Evolutionary conservation across 2,888 invertebrate species (phyloP), one percentile per base, ranked within the genome.

Genomic region (Resseliella maxima): DNA sequence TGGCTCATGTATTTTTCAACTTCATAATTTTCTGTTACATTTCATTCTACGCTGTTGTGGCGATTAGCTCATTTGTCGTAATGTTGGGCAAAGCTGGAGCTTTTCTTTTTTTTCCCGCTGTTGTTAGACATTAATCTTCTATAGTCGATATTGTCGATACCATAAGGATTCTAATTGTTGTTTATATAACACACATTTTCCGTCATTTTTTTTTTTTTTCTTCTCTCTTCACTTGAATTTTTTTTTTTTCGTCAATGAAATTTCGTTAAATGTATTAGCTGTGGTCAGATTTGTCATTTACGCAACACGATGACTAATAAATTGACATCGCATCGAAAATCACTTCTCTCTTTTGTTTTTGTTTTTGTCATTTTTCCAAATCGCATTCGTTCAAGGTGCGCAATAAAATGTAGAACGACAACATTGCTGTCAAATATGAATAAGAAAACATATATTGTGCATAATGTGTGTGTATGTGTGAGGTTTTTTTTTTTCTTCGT

Each of bases 121-220:
- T 41, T 41, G 41, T 41, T 50, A 72, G 27, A 35, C 31, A 72
- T 72, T 31, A 8, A 72, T 15, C n/a, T 59, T 59, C 2, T 59
- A 12, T 24, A n/a, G 59, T 59, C 59, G 27, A 24, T 59, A 59
- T n/a, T 59, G 59, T 59, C 59, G 59, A 15, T 24, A 59, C 2
- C 72, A 72, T 72, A 72, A 72, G 72, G 72, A 72, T 72, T 72
- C 72, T 31, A 72, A 72, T 72, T 72, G 72, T 35, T 27, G 31
- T 72, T 72, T 72, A 72, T n/a, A 35, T 72, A 72, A 72, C 24
- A 24, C 5, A 18, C 50, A 24, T 24, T 59, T 50, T 50, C 8
- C 1, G n/a, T n/a, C n/a, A n/a, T n/a, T n/a, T n/a, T n/a, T 6
- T 50, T 18, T 50, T 50, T 50, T 50, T 18, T 50, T 50, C 12